phyloP scores from a whole-genome alignment of 2,113 vertebrate species.

The Pelvicachromis taeniatus region DNA sequence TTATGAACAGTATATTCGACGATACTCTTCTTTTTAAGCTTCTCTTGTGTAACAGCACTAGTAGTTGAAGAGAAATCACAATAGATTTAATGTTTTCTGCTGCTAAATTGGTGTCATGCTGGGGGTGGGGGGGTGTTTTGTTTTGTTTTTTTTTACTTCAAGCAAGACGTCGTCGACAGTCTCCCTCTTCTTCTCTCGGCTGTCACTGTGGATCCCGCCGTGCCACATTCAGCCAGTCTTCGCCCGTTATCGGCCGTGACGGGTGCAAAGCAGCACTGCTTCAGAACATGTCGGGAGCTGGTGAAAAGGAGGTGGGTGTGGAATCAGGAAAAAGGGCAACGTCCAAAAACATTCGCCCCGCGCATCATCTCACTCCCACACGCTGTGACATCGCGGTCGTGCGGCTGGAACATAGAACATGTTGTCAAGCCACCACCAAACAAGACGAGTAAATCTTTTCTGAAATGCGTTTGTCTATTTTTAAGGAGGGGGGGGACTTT shows the following conservation, averaged over 20 bases:
- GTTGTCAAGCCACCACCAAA: constrained; percentile 66
- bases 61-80: background rate
- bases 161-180: constrained; percentile 12
- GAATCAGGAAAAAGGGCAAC: constrained; percentile 75
- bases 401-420: constrained; percentile 44
- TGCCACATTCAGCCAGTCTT: constrained; percentile 41
- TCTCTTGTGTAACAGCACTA: background rate
- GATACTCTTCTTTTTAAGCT: background rate
- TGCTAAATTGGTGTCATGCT: constrained; percentile 12
- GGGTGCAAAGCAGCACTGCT: constrained; percentile 66
- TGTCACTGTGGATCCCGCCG: constrained; percentile 49
- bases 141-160: background rate
- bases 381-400: constrained; percentile 46
- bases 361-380: constrained; percentile 20
- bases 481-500: constrained; percentile 17
- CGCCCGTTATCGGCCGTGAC: constrained; percentile 48
- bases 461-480: constrained; percentile 67
- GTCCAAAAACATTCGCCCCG: constrained; percentile 58
- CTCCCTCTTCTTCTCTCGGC: constrained; percentile 13
- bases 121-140: background rate
- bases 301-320: constrained; percentile 79
- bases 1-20: constrained; percentile 20
- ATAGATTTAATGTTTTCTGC: constrained; percentile 3
- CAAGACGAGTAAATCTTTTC: constrained; percentile 50
- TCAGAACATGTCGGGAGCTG: constrained; percentile 72